A percentile compares a stretch with the other conserved stretches of the same genome.
These are phyloP conservation scores for Balanococcus diminutus DNA, from an alignment of 2,888 invertebrate species.

Conservation along the genomic window DNA sequence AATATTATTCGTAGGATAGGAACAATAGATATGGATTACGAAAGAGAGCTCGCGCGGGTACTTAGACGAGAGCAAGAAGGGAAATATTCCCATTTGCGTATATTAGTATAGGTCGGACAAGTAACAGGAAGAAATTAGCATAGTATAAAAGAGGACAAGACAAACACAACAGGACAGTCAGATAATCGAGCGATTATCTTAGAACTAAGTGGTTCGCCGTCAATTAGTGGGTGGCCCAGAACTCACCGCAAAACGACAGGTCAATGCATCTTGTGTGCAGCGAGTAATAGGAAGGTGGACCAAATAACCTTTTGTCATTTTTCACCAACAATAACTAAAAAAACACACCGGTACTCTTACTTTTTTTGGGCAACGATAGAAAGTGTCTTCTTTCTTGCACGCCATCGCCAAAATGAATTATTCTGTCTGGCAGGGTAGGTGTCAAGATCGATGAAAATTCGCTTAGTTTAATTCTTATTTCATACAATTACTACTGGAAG, in stretches of 20 bases:
- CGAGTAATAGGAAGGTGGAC: slow-evolving; percentile 21
- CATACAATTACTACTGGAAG: too few relatives aligned
- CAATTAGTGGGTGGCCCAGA: slow-evolving; percentile 54
- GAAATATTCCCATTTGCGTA: slow-evolving; percentile 51
- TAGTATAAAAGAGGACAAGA: slow-evolving; percentile 53
- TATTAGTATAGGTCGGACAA: slow-evolving; percentile 52
- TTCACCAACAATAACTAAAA: not conserved
- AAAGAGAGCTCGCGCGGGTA: slow-evolving; percentile 41
- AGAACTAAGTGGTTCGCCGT: slow-evolving; percentile 54
- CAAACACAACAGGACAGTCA: slow-evolving; percentile 51
- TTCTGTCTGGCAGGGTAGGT: too few relatives aligned
- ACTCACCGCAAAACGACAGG: slow-evolving; percentile 45
- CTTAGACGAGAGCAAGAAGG: slow-evolving; percentile 38
- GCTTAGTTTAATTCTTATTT: too few relatives aligned
- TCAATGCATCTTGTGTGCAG: slow-evolving; percentile 27
- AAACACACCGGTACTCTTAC: not conserved
- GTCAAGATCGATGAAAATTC: too few relatives aligned
- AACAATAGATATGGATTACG: slow-evolving; percentile 53
- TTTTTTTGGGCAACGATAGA: not conserved
- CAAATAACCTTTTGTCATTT: slow-evolving; percentile 21
- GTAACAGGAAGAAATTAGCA: slow-evolving; percentile 55
- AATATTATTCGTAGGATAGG: slow-evolving; percentile 50
- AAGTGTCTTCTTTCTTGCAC: too few relatives aligned
- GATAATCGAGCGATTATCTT: slow-evolving; percentile 53
- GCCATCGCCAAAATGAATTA: too few relatives aligned